Evolutionary conservation across 2,113 vertebrate genomes (phyloP), one percentile per base, ranked within the genome.

Genomic region (Narcine bancroftii): DNA sequence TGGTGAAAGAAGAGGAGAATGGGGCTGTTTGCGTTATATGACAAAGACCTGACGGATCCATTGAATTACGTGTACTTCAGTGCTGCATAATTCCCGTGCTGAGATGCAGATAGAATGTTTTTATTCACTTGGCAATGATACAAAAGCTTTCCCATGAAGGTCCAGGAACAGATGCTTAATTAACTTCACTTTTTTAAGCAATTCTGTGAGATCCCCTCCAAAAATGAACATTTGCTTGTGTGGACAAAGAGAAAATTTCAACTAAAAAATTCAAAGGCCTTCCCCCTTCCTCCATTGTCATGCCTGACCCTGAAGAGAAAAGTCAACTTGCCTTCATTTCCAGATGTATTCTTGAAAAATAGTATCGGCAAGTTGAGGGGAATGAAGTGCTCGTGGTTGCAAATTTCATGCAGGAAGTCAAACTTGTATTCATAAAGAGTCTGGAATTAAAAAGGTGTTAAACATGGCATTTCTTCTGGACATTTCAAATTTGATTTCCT

Each of bases 321-420:
- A 21, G 5, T 63, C 60, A 21, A 56, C 39, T 91, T 42, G 71
- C 89, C 65, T 69, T 91, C n/a, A 42, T 91, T 91, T 69, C 56
- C 69, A 39, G 53, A 47, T 39, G n/a, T 66, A 33, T 47, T 97
- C 93, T 96, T 94, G 92, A 97, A 97, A 3, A 98, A 99, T 33
- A 97, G 96, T 92, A 99, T 94, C 21, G 99, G 99, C 92, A 99
- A 95, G 94, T 98, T 99, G 93, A 99, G 95, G 75, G 98, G 98
- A 92, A 99, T 97, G 93, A 98, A 99, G 94, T 99, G 98, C 93
- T 99, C 99, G 0, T 99, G 97, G 93, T 98, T 98, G 93, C 99
- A 99, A 92, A 99, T 97, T 94, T 99, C 98, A 95, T 98, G 97
- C 92, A 99, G 96, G 94, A 99, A 99, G 92, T 99, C 99, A 95